Evolutionary conservation across 2,113 vertebrate genomes (phyloP).

Genomic region (Neogale vison): DNA sequence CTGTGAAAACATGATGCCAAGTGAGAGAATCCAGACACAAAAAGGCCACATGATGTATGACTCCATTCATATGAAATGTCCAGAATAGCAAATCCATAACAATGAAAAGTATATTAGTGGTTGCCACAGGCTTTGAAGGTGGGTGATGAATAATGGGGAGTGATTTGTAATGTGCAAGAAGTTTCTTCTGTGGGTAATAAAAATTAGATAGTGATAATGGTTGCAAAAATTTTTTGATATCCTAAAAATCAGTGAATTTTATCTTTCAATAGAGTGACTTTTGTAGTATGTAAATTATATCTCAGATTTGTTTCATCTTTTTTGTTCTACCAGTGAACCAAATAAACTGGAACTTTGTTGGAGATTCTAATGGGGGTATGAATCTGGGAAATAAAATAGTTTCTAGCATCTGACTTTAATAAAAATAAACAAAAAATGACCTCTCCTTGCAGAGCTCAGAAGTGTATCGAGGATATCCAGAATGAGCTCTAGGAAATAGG

Average conservation of each 20-base stretch:
- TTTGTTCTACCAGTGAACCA: background rate
- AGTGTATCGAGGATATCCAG: background rate
- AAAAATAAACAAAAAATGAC: background rate
- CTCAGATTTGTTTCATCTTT: background rate
- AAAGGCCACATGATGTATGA: background rate
- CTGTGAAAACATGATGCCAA: background rate
- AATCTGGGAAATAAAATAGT: background rate
- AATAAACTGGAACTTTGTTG: background rate
- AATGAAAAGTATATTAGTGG: background rate
- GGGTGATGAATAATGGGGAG: background rate
- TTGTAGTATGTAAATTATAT: background rate
- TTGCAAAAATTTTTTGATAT: background rate
- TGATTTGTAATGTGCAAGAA: background rate
- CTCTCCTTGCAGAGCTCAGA: background rate
- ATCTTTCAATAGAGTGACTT: background rate
- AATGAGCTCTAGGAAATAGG: background rate
- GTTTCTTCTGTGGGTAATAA: background rate
- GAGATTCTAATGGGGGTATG: background rate
- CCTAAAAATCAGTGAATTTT: background rate
- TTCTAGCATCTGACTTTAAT: background rate
- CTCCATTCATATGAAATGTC: background rate
- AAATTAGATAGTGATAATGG: background rate
- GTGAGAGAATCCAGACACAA: background rate
- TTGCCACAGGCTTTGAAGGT: background rate
- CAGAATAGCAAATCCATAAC: conserved; percentile 23